Conservation (phyloP, 2,797 vertebrate species). For the Artibeus jamaicensis region DNA sequence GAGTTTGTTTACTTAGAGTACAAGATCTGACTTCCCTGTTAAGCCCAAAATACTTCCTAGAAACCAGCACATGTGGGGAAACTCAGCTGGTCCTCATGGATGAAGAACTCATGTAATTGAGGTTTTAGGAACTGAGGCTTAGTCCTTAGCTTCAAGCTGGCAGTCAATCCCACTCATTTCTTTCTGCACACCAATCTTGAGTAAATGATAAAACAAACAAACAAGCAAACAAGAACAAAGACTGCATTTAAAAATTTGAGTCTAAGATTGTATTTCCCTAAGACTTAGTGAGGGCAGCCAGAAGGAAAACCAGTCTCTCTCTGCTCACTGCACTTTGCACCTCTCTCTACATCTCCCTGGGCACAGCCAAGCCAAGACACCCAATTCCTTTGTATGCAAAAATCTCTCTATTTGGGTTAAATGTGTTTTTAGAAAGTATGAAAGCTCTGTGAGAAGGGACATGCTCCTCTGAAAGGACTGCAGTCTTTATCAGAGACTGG, state of each 20-base stretch:
- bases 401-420: neutral
- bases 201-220: neutral
- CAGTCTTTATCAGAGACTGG: neutral
- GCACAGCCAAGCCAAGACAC: neutral
- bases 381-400: neutral
- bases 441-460: neutral
- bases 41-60: neutral
- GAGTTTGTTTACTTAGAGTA: neutral
- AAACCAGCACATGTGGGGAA: neutral
- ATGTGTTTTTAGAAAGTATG: neutral
- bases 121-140: neutral
- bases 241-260: neutral
- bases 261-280: neutral
- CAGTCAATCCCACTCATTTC: neutral
- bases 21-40: neutral
- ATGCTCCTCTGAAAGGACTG: neutral
- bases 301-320: neutral
- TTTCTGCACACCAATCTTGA: neutral
- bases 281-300: neutral
- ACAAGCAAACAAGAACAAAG: neutral
- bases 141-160: neutral
- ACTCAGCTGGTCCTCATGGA: neutral
- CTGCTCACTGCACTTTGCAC: neutral
- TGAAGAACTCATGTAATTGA: neutral
- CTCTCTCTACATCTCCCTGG: neutral